Conservation (phyloP, 2,888 invertebrate genomes). For the Tiphia femorata region DNA sequence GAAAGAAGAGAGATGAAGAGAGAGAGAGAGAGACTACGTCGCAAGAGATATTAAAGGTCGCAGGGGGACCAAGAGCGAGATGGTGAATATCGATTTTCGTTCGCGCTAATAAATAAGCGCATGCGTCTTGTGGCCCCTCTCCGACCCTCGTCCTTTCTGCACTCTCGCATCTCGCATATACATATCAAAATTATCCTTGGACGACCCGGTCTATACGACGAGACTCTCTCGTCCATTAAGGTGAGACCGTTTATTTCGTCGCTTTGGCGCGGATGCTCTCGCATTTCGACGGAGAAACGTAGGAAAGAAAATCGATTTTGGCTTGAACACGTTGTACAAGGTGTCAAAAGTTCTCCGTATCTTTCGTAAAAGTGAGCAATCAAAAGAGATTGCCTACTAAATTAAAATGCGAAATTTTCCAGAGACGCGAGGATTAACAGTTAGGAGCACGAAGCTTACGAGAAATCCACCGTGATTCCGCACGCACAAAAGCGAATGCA, state of each 20-base stretch:
- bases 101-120: constrained; percentile 63
- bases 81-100: constrained; percentile 60
- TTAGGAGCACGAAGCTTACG: no score
- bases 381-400: no score
- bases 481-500: not conserved
- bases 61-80: constrained; percentile 31
- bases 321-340: no score
- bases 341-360: no score
- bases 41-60: constrained; percentile 52
- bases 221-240: not conserved
- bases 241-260: not conserved
- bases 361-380: no score
- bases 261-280: not conserved
- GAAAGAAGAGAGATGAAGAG: not conserved
- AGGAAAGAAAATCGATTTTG: no score
- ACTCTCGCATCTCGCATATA: no score
- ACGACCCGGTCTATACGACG: not conserved
- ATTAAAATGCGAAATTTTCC: no score
- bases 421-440: no score
- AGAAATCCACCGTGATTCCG: not conserved
- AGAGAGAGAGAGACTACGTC: constrained; percentile 29
- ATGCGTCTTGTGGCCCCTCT: constrained; percentile 48
- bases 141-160: constrained; percentile 13
- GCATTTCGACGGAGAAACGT: not conserved
- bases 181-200: not conserved